phyloP scores from a whole-genome alignment of 1,140 invertebrate species.

The Leguminivora glycinivorella region DNA sequence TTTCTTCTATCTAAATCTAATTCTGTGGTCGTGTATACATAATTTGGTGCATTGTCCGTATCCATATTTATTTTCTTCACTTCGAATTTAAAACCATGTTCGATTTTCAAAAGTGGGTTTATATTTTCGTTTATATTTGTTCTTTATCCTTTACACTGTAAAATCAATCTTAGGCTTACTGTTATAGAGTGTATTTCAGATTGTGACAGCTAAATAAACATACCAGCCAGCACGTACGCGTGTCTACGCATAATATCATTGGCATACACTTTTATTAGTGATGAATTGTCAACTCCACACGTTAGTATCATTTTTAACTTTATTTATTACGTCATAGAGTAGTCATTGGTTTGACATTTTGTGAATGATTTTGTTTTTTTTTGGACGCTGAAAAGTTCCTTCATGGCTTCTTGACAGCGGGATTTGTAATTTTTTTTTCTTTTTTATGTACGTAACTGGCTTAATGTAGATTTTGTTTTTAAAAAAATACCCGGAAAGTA shows the following conservation, averaged over 20 bases:
- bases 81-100: neutral
- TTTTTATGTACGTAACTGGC: neutral
- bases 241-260: constrained; percentile 29
- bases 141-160: too few relatives aligned
- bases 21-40: too few relatives aligned
- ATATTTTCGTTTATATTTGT: constrained; percentile 22
- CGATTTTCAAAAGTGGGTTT: constrained; percentile 15
- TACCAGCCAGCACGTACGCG: neutral
- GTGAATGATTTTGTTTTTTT: constrained; percentile 13
- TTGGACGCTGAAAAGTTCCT: constrained; percentile 21
- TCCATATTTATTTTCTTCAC: too few relatives aligned
- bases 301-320: neutral
- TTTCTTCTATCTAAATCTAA: too few relatives aligned
- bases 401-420: constrained; percentile 14
- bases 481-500: neutral
- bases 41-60: too few relatives aligned
- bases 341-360: neutral
- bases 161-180: neutral
- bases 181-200: neutral
- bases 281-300: constrained; percentile 9
- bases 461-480: neutral
- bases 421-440: neutral
- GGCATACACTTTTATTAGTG: constrained; percentile 23
- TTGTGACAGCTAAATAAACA: constrained; percentile 10
- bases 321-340: neutral